Evolutionary conservation across 2,113 vertebrate genomes (phyloP), one percentile per base, ranked within the genome.

Genomic region (Corvus cornix): DNA sequence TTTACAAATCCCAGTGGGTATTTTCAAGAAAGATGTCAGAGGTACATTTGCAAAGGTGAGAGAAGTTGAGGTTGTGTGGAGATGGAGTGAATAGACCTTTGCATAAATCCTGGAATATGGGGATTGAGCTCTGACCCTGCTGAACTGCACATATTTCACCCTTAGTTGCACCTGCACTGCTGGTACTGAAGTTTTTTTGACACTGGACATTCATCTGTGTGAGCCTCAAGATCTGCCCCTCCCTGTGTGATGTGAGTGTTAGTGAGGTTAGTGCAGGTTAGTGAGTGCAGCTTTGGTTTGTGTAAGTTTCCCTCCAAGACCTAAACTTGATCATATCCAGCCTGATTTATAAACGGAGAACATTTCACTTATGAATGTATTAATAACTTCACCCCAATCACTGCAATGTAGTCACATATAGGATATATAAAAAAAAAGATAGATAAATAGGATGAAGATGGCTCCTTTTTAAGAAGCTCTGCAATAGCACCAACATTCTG

Each of bases 21-120:
- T 62, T 93, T 95, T 77, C 80, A 27, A 31, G 43, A 31, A 51
- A 43, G 44, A 28, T 87, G 80, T 72, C 92, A 94, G 83, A 87
- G 62, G 73, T 33, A 5, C 37, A 2, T 41, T 69, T 84, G 52
- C 67, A 84, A 43, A 93, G 85, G 91, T 94, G 89, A 76, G 79
- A 93, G 70, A 43, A 75, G 64, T 37, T 28, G 66, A 49, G 69
- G 17, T 41, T 79, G 55, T n/a, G 39, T 21, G 59, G 66, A 59
- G 76, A 26, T 80, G 82, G 90, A 67, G 39, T 28, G 5, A 6
- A 64, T 23, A 52, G 5, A 23, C 27, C 66, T 90, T 75, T 76
- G 53, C 5, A 8, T 87, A 53, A 87, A 35, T 44, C 24, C 53
- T 55, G 53, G 35, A 11, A 26, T 7, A 2, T 1, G 39, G 46